Evolutionary conservation across 2,888 invertebrate genomes (phyloP).

Genomic region (Hypsopygia costalis): DNA sequence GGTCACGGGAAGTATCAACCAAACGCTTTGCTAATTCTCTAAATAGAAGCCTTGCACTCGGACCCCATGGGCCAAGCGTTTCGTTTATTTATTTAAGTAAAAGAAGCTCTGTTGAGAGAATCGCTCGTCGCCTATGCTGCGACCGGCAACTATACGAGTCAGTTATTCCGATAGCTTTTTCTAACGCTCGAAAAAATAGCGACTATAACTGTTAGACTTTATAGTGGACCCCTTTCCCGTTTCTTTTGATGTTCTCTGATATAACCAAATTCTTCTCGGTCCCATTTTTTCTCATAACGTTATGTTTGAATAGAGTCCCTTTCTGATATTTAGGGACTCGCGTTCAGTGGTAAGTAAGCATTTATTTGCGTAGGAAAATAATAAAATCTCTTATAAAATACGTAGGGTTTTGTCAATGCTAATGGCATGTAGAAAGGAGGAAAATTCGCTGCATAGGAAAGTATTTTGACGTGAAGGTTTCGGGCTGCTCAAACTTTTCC

Average conservation of each 20-base stretch:
- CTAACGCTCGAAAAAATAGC: conserved; percentile 19
- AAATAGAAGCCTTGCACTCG: no score
- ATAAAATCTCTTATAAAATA: no score
- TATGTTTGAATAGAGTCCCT: conserved; percentile 4
- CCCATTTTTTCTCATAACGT: conserved; percentile 6
- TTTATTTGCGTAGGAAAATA: not conserved
- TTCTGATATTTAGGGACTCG: not conserved
- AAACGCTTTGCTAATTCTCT: no score
- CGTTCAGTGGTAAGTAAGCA: not conserved
- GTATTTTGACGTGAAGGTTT: no score
- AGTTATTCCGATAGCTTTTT: conserved; percentile 15
- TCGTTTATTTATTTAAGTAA: no score
- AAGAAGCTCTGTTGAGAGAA: no score
- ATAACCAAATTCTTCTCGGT: conserved; percentile 8
- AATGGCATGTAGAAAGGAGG: no score
- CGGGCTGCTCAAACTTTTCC: no score
- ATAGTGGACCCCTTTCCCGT: conserved; percentile 13
- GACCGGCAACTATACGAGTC: conserved; percentile 6
- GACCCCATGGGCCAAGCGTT: no score
- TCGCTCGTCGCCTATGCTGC: not conserved
- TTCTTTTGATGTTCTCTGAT: conserved; percentile 7
- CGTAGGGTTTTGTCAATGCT: no score
- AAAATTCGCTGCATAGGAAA: no score
- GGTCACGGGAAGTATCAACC: no score
- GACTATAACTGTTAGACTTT: conserved; percentile 18